Evolutionary conservation across 2,797 vertebrate genomes (phyloP).

Genomic region (Lemur catta): DNA sequence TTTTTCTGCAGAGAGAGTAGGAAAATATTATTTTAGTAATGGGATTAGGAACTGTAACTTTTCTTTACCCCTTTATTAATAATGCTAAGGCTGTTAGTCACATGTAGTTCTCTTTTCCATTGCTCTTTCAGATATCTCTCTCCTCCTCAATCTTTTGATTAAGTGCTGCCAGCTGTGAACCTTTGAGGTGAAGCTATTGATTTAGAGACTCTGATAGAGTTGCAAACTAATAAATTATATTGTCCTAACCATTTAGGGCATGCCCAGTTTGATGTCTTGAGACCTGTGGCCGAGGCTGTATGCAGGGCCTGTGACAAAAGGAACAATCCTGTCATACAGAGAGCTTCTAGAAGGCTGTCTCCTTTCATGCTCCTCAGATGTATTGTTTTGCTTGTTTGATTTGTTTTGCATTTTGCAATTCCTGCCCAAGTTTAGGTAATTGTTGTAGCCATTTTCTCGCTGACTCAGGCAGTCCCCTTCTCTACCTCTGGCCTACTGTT

Average conservation of each 20-base stretch:
- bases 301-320: not conserved
- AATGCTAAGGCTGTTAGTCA: not conserved
- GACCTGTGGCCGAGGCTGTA: not conserved
- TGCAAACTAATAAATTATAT: not conserved
- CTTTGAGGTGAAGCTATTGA: not conserved
- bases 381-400: not conserved
- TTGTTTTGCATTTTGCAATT: not conserved
- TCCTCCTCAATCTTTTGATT: not conserved
- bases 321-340: not conserved
- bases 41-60: not conserved
- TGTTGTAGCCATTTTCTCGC: not conserved
- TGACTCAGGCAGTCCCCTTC: not conserved
- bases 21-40: not conserved
- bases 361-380: not conserved
- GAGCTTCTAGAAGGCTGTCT: not conserved
- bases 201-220: not conserved
- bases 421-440: not conserved
- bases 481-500: not conserved
- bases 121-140: not conserved
- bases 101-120: accelerated
- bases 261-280: not conserved
- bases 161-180: not conserved
- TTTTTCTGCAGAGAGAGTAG: not conserved
- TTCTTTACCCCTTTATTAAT: not conserved
- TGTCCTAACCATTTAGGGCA: not conserved